A percentile compares a stretch with the other conserved stretches of the same genome.
Conservation (phyloP, 2,797 vertebrate genomes). For the Xerus rutilus region DNA sequence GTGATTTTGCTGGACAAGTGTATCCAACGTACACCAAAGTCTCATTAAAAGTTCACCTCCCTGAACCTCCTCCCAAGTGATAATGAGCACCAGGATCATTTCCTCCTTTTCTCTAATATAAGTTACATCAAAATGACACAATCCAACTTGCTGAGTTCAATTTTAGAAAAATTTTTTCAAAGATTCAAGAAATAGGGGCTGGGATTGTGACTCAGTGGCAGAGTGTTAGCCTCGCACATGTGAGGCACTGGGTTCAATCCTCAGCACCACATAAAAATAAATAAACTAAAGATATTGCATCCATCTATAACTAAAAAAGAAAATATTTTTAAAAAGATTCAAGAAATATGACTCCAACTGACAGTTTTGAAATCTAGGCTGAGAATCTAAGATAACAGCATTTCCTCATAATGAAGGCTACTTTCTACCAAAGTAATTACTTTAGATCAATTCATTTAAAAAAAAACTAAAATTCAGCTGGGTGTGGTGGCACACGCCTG, state of each 20-base stretch:
- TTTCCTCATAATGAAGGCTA: slow-evolving; percentile 31
- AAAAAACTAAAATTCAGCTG: slow-evolving; percentile 5
- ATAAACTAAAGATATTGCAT: too few relatives aligned
- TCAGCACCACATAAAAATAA: too few relatives aligned
- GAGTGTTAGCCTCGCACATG: neutral
- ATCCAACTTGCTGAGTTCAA: neutral
- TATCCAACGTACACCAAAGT: slow-evolving; percentile 46
- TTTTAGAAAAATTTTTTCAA: neutral
- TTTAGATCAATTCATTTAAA: slow-evolving; percentile 41
- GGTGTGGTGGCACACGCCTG: too few relatives aligned
- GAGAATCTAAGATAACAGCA: neutral
- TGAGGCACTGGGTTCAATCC: too few relatives aligned
- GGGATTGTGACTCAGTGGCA: too few relatives aligned
- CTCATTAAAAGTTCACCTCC: slow-evolving; percentile 63
- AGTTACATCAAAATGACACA: slow-evolving; percentile 56
- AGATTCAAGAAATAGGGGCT: too few relatives aligned
- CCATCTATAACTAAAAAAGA: neutral
- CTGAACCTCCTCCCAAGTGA: slow-evolving; percentile 20
- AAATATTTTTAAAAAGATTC: neutral
- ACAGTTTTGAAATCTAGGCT: slow-evolving; percentile 53
- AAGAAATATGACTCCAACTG: slow-evolving; percentile 50
- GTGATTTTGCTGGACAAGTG: slow-evolving; percentile 55
- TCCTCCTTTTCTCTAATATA: slow-evolving; percentile 52
- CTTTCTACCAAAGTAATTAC: slow-evolving; percentile 36
- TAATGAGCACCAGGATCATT: slow-evolving; percentile 24